A percentile compares a stretch with the other conserved stretches of the same genome.
Evolutionary conservation across 92 coral and sea anemone genomes (phyloP).

Genomic region (Micromussa lordhowensis): DNA sequence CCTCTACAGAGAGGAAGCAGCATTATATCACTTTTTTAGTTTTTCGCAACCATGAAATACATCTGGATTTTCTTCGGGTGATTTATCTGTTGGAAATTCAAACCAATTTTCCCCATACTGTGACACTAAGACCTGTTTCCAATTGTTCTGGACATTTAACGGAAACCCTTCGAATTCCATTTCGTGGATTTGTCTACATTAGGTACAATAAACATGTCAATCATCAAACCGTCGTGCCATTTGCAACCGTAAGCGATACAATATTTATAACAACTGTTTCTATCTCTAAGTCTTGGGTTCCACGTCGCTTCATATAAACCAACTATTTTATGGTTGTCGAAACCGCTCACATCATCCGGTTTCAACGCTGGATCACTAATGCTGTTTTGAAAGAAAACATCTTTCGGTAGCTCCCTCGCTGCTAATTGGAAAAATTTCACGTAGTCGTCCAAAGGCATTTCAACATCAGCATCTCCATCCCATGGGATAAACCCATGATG

Average conservation of each 20-base stretch:
- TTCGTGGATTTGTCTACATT: background rate
- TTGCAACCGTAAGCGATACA: constrained; percentile 58
- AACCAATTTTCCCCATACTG: constrained; percentile 59
- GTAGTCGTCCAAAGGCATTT: constrained; percentile 67
- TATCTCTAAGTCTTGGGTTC: constrained; percentile 75
- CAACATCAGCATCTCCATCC: constrained; percentile 73
- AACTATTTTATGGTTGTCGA: constrained; percentile 57
- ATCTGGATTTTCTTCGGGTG: constrained; percentile 61
- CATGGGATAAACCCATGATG: constrained; percentile 79
- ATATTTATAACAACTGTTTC: constrained; percentile 73
- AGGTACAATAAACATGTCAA: constrained; percentile 64
- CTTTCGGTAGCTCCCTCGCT: constrained; percentile 61
- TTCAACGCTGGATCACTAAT: constrained; percentile 64
- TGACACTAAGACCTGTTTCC: constrained; percentile 50
- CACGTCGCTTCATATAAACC: constrained; percentile 67
- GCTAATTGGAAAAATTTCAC: constrained; percentile 62
- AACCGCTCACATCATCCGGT: constrained; percentile 45
- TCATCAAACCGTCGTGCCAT: constrained; percentile 78
- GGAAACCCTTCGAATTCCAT: constrained; percentile 80
- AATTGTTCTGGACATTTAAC: constrained; percentile 71
- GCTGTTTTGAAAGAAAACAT: constrained; percentile 76
- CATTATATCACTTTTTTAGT: background rate
- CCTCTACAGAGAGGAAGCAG: background rate
- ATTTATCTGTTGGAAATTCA: constrained; percentile 53
- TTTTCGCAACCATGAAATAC: constrained; percentile 72